These are phyloP conservation scores for Drosophila rubida DNA, from an alignment of 2,888 invertebrate species.

Conservation along the genomic window DNA sequence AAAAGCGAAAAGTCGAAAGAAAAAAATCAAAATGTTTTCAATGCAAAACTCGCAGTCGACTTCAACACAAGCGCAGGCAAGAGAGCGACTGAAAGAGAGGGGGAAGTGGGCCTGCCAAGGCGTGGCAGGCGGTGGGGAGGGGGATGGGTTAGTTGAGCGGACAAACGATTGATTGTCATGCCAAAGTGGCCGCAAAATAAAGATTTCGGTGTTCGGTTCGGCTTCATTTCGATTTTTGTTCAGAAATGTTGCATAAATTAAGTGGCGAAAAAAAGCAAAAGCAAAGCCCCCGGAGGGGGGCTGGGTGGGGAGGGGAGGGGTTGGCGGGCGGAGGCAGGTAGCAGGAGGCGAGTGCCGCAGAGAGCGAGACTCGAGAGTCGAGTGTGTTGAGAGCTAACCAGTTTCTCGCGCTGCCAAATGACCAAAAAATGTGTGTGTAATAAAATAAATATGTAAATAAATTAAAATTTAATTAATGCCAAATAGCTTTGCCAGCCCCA, in stretches of 20 bases:
- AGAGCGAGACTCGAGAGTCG: conserved; percentile 8
- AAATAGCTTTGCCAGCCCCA: conserved; percentile 57
- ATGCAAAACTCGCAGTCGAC: conserved; percentile 26
- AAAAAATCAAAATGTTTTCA: conserved; percentile 33
- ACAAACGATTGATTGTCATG: conserved; percentile 49
- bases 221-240: conserved; percentile 41
- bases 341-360: background rate
- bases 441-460: conserved; percentile 76
- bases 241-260: conserved; percentile 60
- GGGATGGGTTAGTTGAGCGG: conserved; percentile 25
- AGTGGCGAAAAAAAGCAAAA: conserved; percentile 26
- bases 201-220: conserved; percentile 47
- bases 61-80: background rate
- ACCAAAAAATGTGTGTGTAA: conserved; percentile 55
- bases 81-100: background rate
- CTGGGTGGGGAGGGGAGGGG: background rate
- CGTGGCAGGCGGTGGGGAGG: background rate
- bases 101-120: background rate
- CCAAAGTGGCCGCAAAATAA: conserved; percentile 28
- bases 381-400: conserved; percentile 29
- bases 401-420: conserved; percentile 30
- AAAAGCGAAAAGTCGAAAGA: conserved; percentile 41
- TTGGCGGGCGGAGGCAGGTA: background rate
- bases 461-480: conserved; percentile 73
- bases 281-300: too few relatives aligned